A percentile compares a stretch with the other conserved stretches of the same genome.
Conservation (phyloP, 2,888 invertebrate genomes). For the Blastobasis lacticolella region DNA sequence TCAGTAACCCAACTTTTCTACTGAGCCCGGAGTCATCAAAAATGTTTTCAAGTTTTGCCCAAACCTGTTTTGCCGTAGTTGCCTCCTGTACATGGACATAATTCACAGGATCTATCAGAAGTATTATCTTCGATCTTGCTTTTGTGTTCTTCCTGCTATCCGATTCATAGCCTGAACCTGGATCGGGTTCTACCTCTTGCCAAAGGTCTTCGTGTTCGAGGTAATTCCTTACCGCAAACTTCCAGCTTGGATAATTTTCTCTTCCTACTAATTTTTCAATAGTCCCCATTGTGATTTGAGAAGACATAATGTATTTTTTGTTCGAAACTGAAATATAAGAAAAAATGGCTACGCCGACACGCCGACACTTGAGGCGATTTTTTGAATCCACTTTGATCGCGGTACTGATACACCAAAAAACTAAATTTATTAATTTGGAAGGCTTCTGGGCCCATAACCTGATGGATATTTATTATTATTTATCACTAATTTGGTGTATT, state of each 20-base stretch:
- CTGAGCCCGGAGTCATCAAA: conserved; percentile 9
- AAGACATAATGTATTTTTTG: too few species aligned
- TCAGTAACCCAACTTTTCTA: conserved; percentile 6
- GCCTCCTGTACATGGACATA: conserved; percentile 5
- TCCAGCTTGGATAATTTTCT: conserved; percentile 17
- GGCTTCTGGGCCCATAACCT: too few species aligned
- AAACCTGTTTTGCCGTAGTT: conserved; percentile 6
- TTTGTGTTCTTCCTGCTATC: background rate
- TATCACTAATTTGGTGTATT: too few species aligned
- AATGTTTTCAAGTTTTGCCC: conserved; percentile 5
- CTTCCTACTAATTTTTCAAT: conserved; percentile 17
- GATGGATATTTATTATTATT: too few species aligned
- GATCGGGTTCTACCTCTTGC: conserved; percentile 4
- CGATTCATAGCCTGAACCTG: too few species aligned
- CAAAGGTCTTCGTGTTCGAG: conserved; percentile 17
- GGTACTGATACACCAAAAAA: too few species aligned
- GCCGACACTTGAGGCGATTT: too few species aligned
- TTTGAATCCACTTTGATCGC: too few species aligned
- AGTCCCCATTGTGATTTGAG: too few species aligned
- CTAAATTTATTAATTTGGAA: too few species aligned
- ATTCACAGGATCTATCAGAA: conserved; percentile 6
- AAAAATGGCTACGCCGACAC: too few species aligned
- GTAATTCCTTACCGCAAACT: conserved; percentile 15
- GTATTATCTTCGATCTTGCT: conserved; percentile 6
- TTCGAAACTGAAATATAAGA: too few species aligned